A percentile compares a stretch with the other conserved stretches of the same genome.
Evolutionary conservation across 1,140 invertebrate species (phyloP).

Genomic region (Sinonovacula constricta): DNA sequence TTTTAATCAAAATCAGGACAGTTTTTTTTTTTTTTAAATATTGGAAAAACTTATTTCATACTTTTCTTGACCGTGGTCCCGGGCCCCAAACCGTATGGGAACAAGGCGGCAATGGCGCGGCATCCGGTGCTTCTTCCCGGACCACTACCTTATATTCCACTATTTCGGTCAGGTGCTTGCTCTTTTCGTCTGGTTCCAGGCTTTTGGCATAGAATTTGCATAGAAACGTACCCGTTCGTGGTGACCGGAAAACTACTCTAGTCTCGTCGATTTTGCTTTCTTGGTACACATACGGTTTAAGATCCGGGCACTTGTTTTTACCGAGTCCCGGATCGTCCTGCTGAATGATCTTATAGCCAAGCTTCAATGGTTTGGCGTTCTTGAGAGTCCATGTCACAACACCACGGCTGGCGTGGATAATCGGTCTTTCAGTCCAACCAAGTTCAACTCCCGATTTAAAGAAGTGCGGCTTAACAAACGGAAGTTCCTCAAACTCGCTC

Average conservation of each 20-base stretch:
- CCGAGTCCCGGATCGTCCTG: conserved; percentile 62
- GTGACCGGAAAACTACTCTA: conserved; percentile 74
- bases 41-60: background rate
- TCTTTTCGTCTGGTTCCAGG: conserved; percentile 63
- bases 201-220: conserved; percentile 76
- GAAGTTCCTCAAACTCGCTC: conserved; percentile 77
- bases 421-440: conserved; percentile 41
- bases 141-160: conserved; percentile 77
- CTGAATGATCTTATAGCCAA: conserved; percentile 55
- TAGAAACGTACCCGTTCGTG: conserved; percentile 73
- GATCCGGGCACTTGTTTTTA: conserved; percentile 63
- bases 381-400: conserved; percentile 43
- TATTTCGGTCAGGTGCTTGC: conserved; percentile 72
- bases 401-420: conserved; percentile 34
- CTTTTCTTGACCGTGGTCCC: conserved; percentile 55
- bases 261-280: conserved; percentile 72
- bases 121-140: conserved; percentile 65
- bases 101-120: conserved; percentile 70
- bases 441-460: conserved; percentile 70
- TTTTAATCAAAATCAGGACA: too few species aligned
- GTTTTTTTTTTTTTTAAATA: background rate
- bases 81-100: conserved; percentile 78
- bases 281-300: conserved; percentile 74
- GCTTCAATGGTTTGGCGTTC: conserved; percentile 42
- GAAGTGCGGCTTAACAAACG: conserved; percentile 78